phyloP scores from a whole-genome alignment of 2,113 vertebrate genomes.

The Oreochromis aureus region DNA sequence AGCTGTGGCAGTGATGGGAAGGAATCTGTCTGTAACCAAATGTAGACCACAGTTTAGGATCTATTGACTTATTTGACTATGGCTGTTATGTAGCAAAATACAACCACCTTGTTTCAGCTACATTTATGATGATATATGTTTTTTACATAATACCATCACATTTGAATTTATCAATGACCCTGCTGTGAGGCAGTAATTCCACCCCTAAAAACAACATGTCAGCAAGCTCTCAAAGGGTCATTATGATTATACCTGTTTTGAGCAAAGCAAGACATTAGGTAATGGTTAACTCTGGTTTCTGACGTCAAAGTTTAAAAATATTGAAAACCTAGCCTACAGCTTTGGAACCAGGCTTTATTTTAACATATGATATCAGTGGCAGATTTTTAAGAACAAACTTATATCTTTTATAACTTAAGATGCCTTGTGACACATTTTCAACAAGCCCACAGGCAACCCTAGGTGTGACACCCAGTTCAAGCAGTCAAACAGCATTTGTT shows the following conservation, averaged over 20 bases:
- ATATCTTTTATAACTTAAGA: neutral
- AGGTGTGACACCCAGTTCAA: neutral
- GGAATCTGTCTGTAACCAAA: neutral
- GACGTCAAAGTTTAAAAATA: rapidly evolving
- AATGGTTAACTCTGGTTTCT: neutral
- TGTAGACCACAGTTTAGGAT: neutral
- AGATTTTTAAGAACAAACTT: neutral
- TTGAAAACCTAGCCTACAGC: neutral
- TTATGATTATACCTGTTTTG: neutral
- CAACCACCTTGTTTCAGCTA: neutral
- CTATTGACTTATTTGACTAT: neutral
- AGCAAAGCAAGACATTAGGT: neutral
- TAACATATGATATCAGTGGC: neutral
- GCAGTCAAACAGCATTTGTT: neutral
- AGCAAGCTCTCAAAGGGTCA: neutral
- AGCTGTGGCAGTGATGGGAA: neutral
- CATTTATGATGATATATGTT: neutral
- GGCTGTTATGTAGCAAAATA: neutral
- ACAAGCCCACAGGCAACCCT: neutral
- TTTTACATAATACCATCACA: neutral
- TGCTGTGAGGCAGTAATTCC: neutral
- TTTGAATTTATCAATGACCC: neutral
- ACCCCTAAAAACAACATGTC: neutral
- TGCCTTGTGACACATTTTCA: neutral
- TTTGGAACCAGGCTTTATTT: neutral